Evolutionary conservation across 2,113 vertebrate genomes (phyloP).

Genomic region (Podocnemis expansa): DNA sequence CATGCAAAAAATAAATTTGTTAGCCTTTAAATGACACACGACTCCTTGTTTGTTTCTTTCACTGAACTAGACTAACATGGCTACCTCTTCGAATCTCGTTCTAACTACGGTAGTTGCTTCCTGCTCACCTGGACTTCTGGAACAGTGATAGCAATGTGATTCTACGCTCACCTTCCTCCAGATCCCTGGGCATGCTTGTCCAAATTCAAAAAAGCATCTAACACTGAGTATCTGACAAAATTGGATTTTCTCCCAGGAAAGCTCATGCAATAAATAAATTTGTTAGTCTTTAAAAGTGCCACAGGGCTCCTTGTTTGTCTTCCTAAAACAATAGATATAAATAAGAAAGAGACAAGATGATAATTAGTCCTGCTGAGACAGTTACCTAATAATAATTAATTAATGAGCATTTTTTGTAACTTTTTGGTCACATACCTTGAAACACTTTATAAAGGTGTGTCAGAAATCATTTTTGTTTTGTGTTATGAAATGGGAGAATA

Average conservation of each 20-base stretch:
- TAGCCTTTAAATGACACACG: too few species aligned
- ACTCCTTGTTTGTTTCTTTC: too few species aligned
- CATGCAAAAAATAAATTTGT: too few species aligned
- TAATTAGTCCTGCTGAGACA: not conserved
- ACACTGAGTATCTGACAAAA: too few species aligned
- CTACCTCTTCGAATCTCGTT: too few species aligned
- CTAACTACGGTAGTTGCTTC: too few species aligned
- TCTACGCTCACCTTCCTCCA: not conserved
- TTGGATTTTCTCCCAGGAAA: too few species aligned
- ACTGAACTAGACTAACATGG: too few species aligned
- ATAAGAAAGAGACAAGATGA: slow-evolving; percentile 17
- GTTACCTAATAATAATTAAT: slow-evolving; percentile 11
- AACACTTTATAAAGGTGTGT: slow-evolving; percentile 5
- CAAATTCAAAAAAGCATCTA: not conserved
- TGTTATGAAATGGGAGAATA: not conserved
- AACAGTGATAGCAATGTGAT: not conserved
- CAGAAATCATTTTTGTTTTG: not conserved
- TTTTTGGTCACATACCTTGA: not conserved
- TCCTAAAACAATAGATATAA: slow-evolving; percentile 35
- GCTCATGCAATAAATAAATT: too few species aligned
- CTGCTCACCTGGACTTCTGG: slow-evolving; percentile 15
- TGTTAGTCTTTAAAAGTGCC: too few species aligned
- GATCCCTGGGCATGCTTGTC: not conserved
- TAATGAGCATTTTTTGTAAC: not conserved
- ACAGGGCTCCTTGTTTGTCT: too few species aligned